A percentile compares a stretch with the other conserved stretches of the same genome.
Conservation (phyloP, 2,888 invertebrate species). For the Caenorhabditis sp. region DNA sequence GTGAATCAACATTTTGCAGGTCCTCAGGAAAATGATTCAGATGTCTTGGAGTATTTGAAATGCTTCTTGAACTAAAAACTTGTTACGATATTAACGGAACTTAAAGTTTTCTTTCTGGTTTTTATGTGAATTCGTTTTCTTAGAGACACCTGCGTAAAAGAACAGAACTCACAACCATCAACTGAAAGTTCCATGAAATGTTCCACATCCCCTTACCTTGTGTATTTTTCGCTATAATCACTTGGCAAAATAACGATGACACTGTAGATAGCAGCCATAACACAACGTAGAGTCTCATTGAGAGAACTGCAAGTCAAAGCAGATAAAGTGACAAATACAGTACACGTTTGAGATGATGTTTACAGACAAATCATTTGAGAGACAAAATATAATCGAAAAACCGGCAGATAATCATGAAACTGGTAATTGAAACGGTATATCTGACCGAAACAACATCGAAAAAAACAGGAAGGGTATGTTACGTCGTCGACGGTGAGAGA, state of each 20-base stretch:
- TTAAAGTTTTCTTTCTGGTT: too few species aligned
- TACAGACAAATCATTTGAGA: not conserved
- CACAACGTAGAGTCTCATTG: constrained; percentile 11
- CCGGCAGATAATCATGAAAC: not conserved
- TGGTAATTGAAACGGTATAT: not conserved
- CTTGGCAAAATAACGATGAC: constrained; percentile 16
- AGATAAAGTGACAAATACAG: not conserved
- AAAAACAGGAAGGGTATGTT: constrained; percentile 9
- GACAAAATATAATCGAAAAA: not conserved
- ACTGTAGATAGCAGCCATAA: not conserved
- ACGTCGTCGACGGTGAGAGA: not conserved
- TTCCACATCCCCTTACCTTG: constrained; percentile 56
- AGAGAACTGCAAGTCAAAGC: not conserved
- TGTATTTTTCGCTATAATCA: constrained; percentile 57
- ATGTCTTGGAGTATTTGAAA: too few species aligned
- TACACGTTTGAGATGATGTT: not conserved
- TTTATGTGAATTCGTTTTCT: too few species aligned
- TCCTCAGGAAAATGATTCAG: too few species aligned
- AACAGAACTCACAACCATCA: too few species aligned
- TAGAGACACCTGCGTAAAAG: too few species aligned
- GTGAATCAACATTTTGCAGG: too few species aligned
- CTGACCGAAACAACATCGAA: constrained; percentile 8
- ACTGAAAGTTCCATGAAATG: too few species aligned
- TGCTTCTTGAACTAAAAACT: too few species aligned
- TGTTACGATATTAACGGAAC: too few species aligned